phyloP scores from a whole-genome alignment of 2,888 invertebrate genomes.

The Cataglyphis livida region DNA sequence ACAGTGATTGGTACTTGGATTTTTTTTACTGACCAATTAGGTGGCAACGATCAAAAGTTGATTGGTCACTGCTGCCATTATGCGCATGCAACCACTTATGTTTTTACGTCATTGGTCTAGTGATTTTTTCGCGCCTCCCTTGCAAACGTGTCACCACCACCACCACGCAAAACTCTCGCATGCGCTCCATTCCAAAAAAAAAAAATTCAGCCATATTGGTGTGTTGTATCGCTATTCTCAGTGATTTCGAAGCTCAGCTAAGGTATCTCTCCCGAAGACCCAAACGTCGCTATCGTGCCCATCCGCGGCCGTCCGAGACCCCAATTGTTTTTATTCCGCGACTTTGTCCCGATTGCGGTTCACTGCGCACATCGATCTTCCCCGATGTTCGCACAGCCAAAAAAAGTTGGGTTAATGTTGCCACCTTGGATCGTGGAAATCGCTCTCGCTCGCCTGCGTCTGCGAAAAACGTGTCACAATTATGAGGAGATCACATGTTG shows the following conservation, averaged over 20 bases:
- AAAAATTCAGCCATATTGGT: constrained; percentile 86
- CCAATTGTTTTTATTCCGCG: not conserved
- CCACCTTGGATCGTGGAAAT: constrained; percentile 84
- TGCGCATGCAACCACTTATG: not conserved
- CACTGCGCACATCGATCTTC: constrained; percentile 27
- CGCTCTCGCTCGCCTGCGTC: constrained; percentile 59
- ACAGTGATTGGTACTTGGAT: not conserved
- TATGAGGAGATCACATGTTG: constrained; percentile 55
- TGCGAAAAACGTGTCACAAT: constrained; percentile 69
- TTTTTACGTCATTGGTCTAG: not conserved
- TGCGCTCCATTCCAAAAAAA: constrained; percentile 82
- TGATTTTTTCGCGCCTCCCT: constrained; percentile 27
- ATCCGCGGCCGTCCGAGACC: not conserved
- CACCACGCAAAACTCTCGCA: constrained; percentile 69
- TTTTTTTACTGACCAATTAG: not conserved
- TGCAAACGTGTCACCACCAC: not conserved
- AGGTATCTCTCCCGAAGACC: constrained; percentile 79
- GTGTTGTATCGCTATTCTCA: constrained; percentile 85
- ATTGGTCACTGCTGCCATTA: too few species aligned
- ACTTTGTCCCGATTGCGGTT: not conserved
- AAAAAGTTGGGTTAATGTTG: constrained; percentile 85
- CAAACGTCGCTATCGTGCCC: not conserved
- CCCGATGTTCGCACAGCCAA: constrained; percentile 66
- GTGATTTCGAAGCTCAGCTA: constrained; percentile 84
- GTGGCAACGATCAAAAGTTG: too few species aligned